These are phyloP conservation scores for Noctua fimbriata DNA, from an alignment of 2,888 invertebrate genomes.

Conservation along the genomic window DNA sequence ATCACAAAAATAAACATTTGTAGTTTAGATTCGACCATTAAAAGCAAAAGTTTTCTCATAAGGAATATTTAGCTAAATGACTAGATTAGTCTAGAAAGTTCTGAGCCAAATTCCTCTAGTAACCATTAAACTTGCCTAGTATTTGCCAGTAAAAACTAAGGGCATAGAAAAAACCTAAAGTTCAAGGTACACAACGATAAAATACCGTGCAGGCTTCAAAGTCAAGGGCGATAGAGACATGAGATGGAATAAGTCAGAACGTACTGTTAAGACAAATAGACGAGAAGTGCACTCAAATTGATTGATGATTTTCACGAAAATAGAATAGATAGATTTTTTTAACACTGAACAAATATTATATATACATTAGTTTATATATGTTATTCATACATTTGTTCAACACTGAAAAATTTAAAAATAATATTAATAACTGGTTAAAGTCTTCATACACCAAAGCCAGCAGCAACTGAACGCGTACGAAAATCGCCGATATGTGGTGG, in stretches of 20 bases:
- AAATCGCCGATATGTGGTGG: no score
- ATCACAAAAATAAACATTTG: neutral
- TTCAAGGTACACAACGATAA: slow-evolving; percentile 25
- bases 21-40: neutral
- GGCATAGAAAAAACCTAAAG: slow-evolving; percentile 31
- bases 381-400: no score
- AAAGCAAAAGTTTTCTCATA: neutral
- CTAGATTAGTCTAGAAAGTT: slow-evolving; percentile 11
- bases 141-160: slow-evolving; percentile 29
- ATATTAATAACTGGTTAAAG: no score
- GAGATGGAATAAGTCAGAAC: slow-evolving; percentile 29
- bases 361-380: no score
- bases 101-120: neutral
- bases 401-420: no score
- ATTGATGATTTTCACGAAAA: slow-evolving; percentile 10
- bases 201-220: slow-evolving; percentile 15
- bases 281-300: slow-evolving; percentile 18
- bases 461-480: neutral
- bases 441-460: neutral
- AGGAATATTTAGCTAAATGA: neutral
- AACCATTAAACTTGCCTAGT: neutral
- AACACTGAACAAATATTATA: no score
- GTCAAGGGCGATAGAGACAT: slow-evolving; percentile 34
- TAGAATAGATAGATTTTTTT: neutral
- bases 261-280: slow-evolving; percentile 8